Conservation (phyloP, 2,888 invertebrate species). For the Cataglyphis cursor region DNA sequence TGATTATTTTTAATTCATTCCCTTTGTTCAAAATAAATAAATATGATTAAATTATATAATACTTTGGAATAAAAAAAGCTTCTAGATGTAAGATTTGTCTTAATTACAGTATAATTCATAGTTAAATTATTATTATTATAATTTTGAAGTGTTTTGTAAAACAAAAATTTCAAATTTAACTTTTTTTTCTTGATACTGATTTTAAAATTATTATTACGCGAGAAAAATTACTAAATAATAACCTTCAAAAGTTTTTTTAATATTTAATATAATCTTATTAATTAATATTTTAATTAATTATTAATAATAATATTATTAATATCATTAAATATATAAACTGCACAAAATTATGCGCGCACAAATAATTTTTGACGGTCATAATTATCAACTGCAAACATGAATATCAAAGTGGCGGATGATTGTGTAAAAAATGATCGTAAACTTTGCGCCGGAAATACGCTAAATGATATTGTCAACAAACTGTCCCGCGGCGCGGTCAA, state of each 20-base stretch:
- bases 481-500: conserved; percentile 61
- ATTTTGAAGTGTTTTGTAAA: background rate
- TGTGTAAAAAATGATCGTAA: conserved; percentile 65
- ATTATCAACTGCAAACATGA: conserved; percentile 52
- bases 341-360: background rate
- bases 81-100: background rate
- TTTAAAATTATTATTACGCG: background rate
- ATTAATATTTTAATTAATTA: too few relatives aligned
- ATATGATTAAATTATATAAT: background rate
- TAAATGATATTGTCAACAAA: conserved; percentile 67
- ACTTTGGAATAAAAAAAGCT: background rate
- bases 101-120: background rate
- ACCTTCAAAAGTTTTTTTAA: background rate
- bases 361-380: conserved; percentile 49
- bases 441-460: conserved; percentile 56
- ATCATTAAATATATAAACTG: too few relatives aligned
- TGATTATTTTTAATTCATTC: background rate
- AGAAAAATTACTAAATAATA: background rate
- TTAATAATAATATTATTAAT: too few relatives aligned
- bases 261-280: too few relatives aligned
- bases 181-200: background rate
- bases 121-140: background rate
- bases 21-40: background rate
- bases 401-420: conserved; percentile 27
- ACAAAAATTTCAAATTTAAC: background rate